Evolutionary conservation across 2,797 vertebrate species (phyloP), one percentile per base, ranked within the genome.

Genomic region (Aplochiton taeniatus): DNA sequence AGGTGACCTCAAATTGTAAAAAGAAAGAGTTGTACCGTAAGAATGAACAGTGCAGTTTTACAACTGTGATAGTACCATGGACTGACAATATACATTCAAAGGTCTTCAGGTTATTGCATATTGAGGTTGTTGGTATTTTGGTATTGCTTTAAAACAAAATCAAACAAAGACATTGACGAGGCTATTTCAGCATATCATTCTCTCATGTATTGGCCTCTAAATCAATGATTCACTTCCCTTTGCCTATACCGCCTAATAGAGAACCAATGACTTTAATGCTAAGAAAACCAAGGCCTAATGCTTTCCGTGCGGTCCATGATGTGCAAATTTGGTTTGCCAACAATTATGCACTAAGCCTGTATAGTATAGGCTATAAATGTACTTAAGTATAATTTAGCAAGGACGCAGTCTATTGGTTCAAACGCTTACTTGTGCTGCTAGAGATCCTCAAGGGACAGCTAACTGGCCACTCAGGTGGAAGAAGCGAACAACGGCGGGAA

Each of bases 111-210:
- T 19, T 68, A 63, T 53, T 76, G 63, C 48, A 69, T 60, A 11
- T 53, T 72, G 59, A 75, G 73, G 67, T 61, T 70, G 18, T 17
- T 53, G 20, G 14, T 63, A 16, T 65, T 65, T 66, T 72, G 41
- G 46, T 69, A 10, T 43, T 56, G 8, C n/a, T n/a, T 43, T 55
- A 31, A 20, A 31, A 31, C 31, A 31, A 31, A 31, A 31, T 3
- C 2, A 3, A 31, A 31, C 31, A 31, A 31, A 31, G 31, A 31
- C 6, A 31, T 31, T n/a, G n/a, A n/a, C n/a, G n/a, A n/a, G n/a
- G 31, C 31, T 31, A 3, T 31, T 31, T 31, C 6, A 31, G 31
- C 31, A 31, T 31, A 31, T 31, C 31, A 31, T 31, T 31, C 31
- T 31, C 3, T 6, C 31, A 6, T 31, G 2, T 3, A 31, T 31